Percentiles rank a stretch among this genome's conserved stretches.
phyloP scores from a whole-genome alignment of 2,113 vertebrate species.

The Misgurnus anguillicaudatus region DNA sequence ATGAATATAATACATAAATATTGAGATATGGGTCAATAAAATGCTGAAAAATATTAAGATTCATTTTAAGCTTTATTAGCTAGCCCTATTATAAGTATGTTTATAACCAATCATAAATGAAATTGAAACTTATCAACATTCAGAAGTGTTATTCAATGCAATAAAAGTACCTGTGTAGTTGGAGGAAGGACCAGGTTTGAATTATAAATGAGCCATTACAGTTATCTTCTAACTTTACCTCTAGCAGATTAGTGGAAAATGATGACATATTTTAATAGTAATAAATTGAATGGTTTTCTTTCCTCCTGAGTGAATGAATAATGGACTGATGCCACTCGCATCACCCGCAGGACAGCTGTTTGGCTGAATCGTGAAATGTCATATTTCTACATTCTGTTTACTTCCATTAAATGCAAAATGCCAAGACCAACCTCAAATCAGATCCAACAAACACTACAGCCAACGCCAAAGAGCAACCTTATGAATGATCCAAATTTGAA shows the following conservation, averaged over 20 bases:
- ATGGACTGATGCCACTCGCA: slow-evolving; percentile 18
- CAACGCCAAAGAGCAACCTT: slow-evolving; percentile 1
- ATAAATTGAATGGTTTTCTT: slow-evolving; percentile 21
- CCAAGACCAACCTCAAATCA: slow-evolving; percentile 28
- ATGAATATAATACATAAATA: too few species aligned
- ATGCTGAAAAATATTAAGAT: too few species aligned
- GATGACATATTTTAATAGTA: slow-evolving; percentile 5
- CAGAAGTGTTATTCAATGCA: neutral
- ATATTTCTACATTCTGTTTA: slow-evolving; percentile 39
- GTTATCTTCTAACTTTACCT: neutral
- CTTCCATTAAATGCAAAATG: slow-evolving; percentile 25
- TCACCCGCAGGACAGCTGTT: slow-evolving; percentile 33
- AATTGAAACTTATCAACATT: neutral
- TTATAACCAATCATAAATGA: neutral
- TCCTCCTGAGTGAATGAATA: slow-evolving; percentile 21
- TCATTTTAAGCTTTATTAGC: neutral
- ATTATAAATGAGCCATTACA: neutral
- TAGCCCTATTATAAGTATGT: neutral
- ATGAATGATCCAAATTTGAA: slow-evolving; percentile 16
- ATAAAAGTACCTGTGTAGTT: neutral
- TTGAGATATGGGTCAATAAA: too few species aligned
- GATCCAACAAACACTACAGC: slow-evolving; percentile 18
- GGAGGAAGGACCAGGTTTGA: neutral
- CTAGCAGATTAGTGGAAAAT: slow-evolving; percentile 17
- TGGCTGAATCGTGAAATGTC: slow-evolving; percentile 34